Conservation (phyloP, 1,140 invertebrate species). For the Hydropsyche tenuis region DNA sequence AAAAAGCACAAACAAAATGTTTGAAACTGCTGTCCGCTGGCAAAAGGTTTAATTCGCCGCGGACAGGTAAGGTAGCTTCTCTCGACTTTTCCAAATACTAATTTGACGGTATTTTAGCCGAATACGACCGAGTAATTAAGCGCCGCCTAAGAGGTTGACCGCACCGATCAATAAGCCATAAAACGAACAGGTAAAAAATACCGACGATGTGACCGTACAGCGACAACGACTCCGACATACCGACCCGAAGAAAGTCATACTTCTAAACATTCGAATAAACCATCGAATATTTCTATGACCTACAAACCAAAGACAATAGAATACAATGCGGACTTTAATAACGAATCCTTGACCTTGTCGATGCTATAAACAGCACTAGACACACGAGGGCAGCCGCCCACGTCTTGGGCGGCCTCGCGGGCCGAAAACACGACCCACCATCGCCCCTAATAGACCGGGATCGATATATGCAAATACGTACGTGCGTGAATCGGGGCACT, state of each 20-base stretch:
- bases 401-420: too few species aligned
- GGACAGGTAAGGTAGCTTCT: conserved; percentile 17
- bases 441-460: conserved; percentile 5
- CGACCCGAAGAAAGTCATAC: too few species aligned
- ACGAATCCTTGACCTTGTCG: conserved; percentile 22
- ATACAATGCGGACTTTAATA: too few species aligned
- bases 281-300: too few species aligned
- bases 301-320: too few species aligned
- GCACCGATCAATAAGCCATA: conserved; percentile 43
- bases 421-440: too few species aligned
- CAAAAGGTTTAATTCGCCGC: conserved; percentile 13
- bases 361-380: background rate
- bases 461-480: conserved; percentile 34
- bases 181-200: conserved; percentile 45
- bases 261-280: too few species aligned
- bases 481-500: conserved; percentile 25
- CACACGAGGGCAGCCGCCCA: background rate
- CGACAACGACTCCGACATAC: too few species aligned
- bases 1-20: background rate
- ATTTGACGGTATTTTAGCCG: conserved; percentile 47
- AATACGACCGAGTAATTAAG: conserved; percentile 47
- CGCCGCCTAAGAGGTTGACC: conserved; percentile 36
- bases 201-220: background rate
- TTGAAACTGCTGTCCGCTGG: background rate
- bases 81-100: conserved; percentile 37